Evolutionary conservation across 1,140 invertebrate species (phyloP).

Genomic region (Atta colombica): DNA sequence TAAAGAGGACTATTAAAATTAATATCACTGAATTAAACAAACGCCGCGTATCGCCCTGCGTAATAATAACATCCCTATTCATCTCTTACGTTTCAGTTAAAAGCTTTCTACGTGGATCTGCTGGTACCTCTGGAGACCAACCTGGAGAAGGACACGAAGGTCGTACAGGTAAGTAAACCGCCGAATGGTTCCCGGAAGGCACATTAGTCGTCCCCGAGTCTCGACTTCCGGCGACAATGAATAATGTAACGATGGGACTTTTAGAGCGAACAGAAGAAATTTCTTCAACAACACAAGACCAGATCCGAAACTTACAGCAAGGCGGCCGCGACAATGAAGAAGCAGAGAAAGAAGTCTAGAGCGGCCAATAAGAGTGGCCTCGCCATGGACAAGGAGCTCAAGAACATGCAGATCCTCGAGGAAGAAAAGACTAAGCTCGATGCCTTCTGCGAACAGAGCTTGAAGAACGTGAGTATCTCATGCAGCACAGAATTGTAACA

Average conservation of each 20-base stretch:
- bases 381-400: conserved; percentile 95
- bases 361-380: conserved; percentile 92
- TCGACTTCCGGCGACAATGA: conserved; percentile 40
- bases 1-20: not conserved
- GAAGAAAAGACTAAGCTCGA: conserved; percentile 96
- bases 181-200: not conserved
- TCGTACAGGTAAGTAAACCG: conserved; percentile 91
- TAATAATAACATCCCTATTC: not conserved
- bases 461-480: conserved; percentile 92
- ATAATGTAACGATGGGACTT: conserved; percentile 61
- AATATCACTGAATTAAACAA: not conserved
- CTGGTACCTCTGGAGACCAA: conserved; percentile 96
- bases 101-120: conserved; percentile 97
- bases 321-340: conserved; percentile 95
- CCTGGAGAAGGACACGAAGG: conserved; percentile 97
- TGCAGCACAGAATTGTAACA: no score
- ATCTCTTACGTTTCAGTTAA: conserved; percentile 89
- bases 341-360: conserved; percentile 94
- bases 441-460: conserved; percentile 95
- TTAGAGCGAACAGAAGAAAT: conserved; percentile 96
- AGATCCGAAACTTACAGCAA: conserved; percentile 95
- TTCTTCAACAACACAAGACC: conserved; percentile 95
- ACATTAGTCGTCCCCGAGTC: conserved; percentile 8
- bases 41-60: not conserved
- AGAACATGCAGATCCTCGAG: conserved; percentile 96